Evolutionary conservation across 2,888 invertebrate genomes (phyloP), one percentile per base, ranked within the genome.

Genomic region (Leptopilina syphax): DNA sequence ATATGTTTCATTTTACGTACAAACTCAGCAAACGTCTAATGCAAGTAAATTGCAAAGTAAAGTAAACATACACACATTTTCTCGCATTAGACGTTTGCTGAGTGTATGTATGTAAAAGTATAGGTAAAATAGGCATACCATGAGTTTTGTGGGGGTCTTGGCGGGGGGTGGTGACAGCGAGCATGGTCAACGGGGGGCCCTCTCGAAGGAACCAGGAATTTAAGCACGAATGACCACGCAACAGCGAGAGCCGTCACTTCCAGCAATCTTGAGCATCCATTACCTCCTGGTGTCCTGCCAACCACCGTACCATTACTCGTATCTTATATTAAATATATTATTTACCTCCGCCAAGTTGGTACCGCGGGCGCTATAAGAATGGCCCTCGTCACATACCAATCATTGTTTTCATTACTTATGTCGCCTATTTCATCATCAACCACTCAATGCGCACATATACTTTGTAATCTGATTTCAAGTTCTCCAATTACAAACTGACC

Each of bases 121-220:
- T 70, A 77, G 77, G 73, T 50, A 54, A 66, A 67, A 66, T 65
- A 83, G 85, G 84, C 83, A 85, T 84, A 82, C 85, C 84, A 82
- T 81, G 83, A 82, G 82, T 81, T 84, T 85, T 85, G 86, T 86
- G 87, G 93, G 92, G 93, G 92, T 92, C 92, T 91, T 90, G 90
- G 88, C 90, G 89, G 91, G 91, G 91, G 91, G 91, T 90, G 90
- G 90, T 90, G 90, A 90, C 90, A 90, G 90, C 89, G 89, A 83
- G 88, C 86, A 90, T 88, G 88, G 90, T 87, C 91, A 92, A 92
- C 94, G 93, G 93, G 93, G 94, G 94, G 93, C 93, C 93, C 89
- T 89, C 91, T 86, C 90, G 90, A 92, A 92, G 93, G 92, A 94
- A 94, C 94, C 94, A 94, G 89, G 90, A 91, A 91, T 91, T 91